Conservation (phyloP, 92 coral and sea anemone species). For the Ricordea florida region DNA sequence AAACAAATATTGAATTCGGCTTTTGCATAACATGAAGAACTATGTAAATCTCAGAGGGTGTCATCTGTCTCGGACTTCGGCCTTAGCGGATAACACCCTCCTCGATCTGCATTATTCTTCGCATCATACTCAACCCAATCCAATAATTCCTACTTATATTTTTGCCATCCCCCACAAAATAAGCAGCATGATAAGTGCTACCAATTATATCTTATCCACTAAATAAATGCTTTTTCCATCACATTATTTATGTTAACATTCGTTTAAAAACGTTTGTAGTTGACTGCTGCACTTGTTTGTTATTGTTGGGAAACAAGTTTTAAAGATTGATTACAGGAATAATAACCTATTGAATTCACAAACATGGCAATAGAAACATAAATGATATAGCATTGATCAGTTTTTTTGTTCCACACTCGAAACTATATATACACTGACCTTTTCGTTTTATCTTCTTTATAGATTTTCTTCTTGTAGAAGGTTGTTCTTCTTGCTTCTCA, state of each 20-base stretch:
- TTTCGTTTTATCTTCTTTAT: constrained; percentile 13
- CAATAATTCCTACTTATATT: too few relatives aligned
- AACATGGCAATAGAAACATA: constrained; percentile 8
- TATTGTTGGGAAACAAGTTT: not conserved
- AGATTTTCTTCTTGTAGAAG: constrained; percentile 11
- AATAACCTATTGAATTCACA: not conserved
- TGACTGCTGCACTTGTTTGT: not conserved
- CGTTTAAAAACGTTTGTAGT: not conserved
- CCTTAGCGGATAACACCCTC: too few relatives aligned
- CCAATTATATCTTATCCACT: constrained; percentile 7
- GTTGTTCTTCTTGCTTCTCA: constrained; percentile 28
- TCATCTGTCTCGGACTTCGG: too few relatives aligned
- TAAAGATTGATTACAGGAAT: not conserved
- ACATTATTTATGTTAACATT: not conserved
- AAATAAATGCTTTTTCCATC: not conserved
- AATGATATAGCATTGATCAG: not conserved
- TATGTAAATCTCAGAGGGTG: too few relatives aligned
- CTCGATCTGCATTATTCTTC: too few relatives aligned
- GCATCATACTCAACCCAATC: too few relatives aligned
- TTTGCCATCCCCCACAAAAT: constrained; percentile 2
- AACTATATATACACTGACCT: constrained; percentile 2
- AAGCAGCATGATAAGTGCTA: constrained; percentile 17
- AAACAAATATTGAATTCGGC: too few relatives aligned
- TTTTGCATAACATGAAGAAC: too few relatives aligned
- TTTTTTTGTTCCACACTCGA: not conserved